phyloP scores from a whole-genome alignment of 53 echinoderm and acorn worm genomes.

The Antedon mediterranea region DNA sequence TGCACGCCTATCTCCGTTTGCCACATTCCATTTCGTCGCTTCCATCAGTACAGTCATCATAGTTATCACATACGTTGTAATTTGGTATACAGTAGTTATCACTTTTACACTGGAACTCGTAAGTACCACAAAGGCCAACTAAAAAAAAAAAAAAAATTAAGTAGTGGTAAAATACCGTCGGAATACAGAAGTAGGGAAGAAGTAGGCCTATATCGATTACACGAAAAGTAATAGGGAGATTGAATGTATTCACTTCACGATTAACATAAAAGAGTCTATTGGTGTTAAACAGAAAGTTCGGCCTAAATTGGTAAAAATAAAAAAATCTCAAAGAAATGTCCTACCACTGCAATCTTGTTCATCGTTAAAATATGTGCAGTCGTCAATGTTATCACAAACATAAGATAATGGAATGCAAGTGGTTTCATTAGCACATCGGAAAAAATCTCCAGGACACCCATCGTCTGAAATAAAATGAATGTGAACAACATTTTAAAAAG shows the following conservation, averaged over 20 bases:
- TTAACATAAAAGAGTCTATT: too few species aligned
- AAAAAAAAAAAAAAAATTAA: neutral
- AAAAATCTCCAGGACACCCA: neutral
- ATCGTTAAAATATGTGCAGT: neutral
- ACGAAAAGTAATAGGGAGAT: too few species aligned
- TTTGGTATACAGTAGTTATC: slow-evolving; percentile 8
- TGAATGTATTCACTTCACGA: too few species aligned
- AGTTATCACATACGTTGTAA: slow-evolving; percentile 11
- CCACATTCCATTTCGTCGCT: slow-evolving; percentile 22
- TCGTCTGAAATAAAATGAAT: neutral
- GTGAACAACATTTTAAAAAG: neutral
- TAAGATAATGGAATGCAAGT: neutral
- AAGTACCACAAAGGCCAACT: neutral
- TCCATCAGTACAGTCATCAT: slow-evolving; percentile 1
- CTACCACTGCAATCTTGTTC: neutral
- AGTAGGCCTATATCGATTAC: too few species aligned
- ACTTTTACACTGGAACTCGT: neutral
- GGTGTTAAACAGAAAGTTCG: too few species aligned
- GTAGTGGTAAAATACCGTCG: neutral
- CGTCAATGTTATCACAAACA: neutral
- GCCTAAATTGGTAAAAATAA: too few species aligned
- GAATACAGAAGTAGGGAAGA: too few species aligned
- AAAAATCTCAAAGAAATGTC: too few species aligned
- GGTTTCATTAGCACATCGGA: neutral
- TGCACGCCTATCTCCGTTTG: neutral